These are phyloP conservation scores for Meteorus cinctellus DNA, from an alignment of 2,888 invertebrate species.

Conservation along the genomic window DNA sequence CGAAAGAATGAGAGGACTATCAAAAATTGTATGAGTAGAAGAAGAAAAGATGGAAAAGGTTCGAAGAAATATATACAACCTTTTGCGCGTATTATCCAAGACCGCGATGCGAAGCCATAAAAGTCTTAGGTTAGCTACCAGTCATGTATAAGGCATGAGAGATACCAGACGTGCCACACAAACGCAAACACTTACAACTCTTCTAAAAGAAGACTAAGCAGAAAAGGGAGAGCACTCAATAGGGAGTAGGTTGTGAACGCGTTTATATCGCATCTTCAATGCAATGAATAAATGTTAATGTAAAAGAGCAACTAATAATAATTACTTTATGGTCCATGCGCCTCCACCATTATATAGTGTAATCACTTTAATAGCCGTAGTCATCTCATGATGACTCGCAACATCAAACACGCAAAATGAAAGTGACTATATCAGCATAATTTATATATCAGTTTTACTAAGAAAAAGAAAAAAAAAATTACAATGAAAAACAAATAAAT, in stretches of 20 bases:
- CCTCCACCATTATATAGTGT: slow-evolving; percentile 57
- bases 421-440: neutral
- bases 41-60: slow-evolving; percentile 8
- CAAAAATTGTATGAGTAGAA: slow-evolving; percentile 12
- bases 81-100: slow-evolving; percentile 57
- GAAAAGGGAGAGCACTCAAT: slow-evolving; percentile 20
- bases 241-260: slow-evolving; percentile 25
- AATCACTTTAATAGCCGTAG: slow-evolving; percentile 68
- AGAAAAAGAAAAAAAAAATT: neutral
- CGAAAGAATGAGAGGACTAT: neutral
- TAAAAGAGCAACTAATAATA: slow-evolving; percentile 60
- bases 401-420: slow-evolving; percentile 1
- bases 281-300: slow-evolving; percentile 70
- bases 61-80: slow-evolving; percentile 46
- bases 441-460: slow-evolving; percentile 11
- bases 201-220: neutral
- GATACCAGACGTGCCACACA: slow-evolving; percentile 2
- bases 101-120: slow-evolving; percentile 51
- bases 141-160: slow-evolving; percentile 65
- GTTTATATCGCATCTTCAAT: slow-evolving; percentile 43
- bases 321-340: slow-evolving; percentile 62
- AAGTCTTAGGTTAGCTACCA: slow-evolving; percentile 60
- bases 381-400: slow-evolving; percentile 58
- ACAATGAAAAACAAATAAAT: neutral
- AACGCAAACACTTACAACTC: neutral